Percentiles rank a stretch among this genome's conserved stretches.
phyloP scores from a whole-genome alignment of 2,888 invertebrate species.

The Campoplex capitator region DNA sequence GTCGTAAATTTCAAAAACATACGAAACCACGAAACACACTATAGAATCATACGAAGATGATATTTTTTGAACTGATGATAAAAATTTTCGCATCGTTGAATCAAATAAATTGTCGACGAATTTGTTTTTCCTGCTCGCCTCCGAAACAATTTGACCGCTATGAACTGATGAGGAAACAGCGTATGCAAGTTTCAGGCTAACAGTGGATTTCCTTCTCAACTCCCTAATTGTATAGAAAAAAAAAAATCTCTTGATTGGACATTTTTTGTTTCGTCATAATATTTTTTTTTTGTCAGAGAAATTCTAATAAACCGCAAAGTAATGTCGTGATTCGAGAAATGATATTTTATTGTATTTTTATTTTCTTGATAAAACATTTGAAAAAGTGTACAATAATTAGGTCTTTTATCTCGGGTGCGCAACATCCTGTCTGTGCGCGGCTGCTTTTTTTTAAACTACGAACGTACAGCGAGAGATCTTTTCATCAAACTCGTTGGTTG shows the following conservation, averaged over 20 bases:
- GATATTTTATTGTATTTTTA: not conserved
- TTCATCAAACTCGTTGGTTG: conserved; percentile 46
- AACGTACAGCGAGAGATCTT: conserved; percentile 28
- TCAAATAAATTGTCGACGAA: not conserved
- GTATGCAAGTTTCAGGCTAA: not conserved
- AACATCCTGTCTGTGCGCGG: not conserved
- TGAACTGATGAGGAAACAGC: not conserved
- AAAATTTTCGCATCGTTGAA: not conserved
- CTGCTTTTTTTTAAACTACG: conserved; percentile 22
- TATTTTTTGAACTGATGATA: not conserved
- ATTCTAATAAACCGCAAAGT: not conserved
- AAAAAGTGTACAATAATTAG: not conserved
- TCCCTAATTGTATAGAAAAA: not conserved
- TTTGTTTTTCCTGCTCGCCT: not conserved
- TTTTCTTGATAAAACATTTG: not conserved
- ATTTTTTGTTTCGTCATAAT: not conserved
- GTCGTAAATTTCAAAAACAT: not conserved
- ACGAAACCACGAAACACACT: not conserved
- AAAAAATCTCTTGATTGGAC: not conserved
- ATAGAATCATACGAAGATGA: not conserved
- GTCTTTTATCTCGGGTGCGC: not conserved
- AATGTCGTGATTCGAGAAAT: not conserved
- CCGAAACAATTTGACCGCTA: not conserved
- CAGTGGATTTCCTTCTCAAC: not conserved
- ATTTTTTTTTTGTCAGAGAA: not conserved